Percentiles rank a stretch among this genome's conserved stretches.
phyloP scores from a whole-genome alignment of 2,888 invertebrate genomes.

The Synergus gifuensis region DNA sequence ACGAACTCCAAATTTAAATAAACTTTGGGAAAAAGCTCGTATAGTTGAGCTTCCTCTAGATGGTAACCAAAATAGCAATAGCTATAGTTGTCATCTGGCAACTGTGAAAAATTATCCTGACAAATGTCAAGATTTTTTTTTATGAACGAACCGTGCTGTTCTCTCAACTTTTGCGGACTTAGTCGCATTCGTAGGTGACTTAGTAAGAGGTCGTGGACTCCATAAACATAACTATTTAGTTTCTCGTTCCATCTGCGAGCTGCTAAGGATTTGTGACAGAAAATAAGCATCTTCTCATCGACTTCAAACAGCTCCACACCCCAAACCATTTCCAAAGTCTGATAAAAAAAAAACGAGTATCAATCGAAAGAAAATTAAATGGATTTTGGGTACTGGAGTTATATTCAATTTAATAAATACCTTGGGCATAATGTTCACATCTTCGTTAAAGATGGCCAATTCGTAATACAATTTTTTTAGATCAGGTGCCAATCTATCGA shows the following conservation, averaged over 20 bases:
- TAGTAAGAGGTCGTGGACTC: slow-evolving; percentile 85
- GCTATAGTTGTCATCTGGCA: slow-evolving; percentile 86
- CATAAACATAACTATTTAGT: slow-evolving; percentile 83
- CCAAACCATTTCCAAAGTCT: slow-evolving; percentile 80
- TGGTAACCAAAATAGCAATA: slow-evolving; percentile 87
- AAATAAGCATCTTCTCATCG: slow-evolving; percentile 82
- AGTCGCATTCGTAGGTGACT: slow-evolving; percentile 80
- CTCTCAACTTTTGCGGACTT: slow-evolving; percentile 76
- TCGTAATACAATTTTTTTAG: slow-evolving; percentile 80
- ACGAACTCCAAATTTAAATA: slow-evolving; percentile 85
- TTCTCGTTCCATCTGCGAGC: slow-evolving; percentile 82
- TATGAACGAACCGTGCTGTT: slow-evolving; percentile 81
- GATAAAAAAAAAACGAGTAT: slow-evolving; percentile 43
- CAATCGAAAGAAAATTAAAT: background rate
- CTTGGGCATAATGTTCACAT: slow-evolving; percentile 83
- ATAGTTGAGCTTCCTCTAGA: slow-evolving; percentile 80
- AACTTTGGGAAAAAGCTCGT: slow-evolving; percentile 80
- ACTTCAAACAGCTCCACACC: slow-evolving; percentile 78
- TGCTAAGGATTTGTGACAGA: slow-evolving; percentile 84
- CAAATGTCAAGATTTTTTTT: slow-evolving; percentile 80
- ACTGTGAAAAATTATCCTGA: slow-evolving; percentile 79
- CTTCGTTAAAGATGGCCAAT: slow-evolving; percentile 84
- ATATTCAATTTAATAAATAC: slow-evolving; percentile 69
- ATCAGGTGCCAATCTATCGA: slow-evolving; percentile 80
- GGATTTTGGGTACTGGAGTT: background rate